Evolutionary conservation across 2,113 vertebrate species (phyloP).

Genomic region (Elephas maximus): DNA sequence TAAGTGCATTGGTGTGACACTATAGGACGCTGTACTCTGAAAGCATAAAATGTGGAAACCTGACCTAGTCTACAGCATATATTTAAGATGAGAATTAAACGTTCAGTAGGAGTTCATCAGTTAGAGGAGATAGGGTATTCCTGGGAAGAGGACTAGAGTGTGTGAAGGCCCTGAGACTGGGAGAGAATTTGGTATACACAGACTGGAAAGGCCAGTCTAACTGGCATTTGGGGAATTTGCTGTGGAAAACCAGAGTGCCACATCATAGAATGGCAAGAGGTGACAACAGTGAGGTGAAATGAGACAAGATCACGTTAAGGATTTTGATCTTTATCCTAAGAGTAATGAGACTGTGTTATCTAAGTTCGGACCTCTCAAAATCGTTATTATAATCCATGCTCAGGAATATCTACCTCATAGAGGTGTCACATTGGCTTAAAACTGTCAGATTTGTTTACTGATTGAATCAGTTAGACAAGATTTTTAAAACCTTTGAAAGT

Average conservation of each 20-base stretch:
- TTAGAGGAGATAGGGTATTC: neutral
- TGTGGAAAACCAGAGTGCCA: neutral
- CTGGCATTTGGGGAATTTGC: neutral
- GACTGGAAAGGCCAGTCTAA: neutral
- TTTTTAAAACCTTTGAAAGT: neutral
- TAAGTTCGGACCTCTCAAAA: neutral
- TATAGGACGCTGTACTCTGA: neutral
- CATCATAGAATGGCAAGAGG: neutral
- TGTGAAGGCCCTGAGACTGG: neutral
- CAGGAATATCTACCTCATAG: neutral
- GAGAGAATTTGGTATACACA: neutral
- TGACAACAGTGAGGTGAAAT: neutral
- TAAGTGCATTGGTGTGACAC: fast-evolving
- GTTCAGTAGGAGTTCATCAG: neutral
- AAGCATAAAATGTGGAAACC: neutral
- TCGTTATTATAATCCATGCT: neutral
- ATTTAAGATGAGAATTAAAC: conserved; percentile 17
- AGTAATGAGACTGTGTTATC: fast-evolving
- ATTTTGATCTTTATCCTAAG: neutral
- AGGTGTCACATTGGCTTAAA: neutral
- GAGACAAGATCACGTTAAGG: neutral
- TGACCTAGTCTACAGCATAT: neutral
- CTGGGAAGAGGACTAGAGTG: neutral
- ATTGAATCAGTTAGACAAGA: neutral
- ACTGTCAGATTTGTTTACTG: neutral